A percentile compares a stretch with the other conserved stretches of the same genome.
These are phyloP conservation scores for Toxonevra muliebris DNA, from an alignment of 2,888 invertebrate genomes.

Conservation along the genomic window DNA sequence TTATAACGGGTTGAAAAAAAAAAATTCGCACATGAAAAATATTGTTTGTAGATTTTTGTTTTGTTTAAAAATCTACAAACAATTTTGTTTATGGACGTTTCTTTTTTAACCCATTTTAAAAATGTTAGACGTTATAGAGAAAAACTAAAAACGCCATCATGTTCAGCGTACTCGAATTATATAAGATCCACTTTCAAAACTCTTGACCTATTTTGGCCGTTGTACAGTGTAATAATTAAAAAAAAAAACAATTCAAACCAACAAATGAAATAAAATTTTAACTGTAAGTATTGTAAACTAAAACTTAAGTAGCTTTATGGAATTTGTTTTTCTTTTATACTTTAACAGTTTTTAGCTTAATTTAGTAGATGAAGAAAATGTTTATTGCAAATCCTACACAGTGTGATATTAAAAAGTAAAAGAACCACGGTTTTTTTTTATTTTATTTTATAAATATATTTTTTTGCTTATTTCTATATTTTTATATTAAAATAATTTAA, in stretches of 20 bases:
- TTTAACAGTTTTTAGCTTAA: constrained; percentile 4
- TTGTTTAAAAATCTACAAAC: too few relatives aligned
- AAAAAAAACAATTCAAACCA: not conserved
- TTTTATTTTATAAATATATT: not conserved
- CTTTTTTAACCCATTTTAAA: too few relatives aligned
- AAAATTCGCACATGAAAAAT: too few relatives aligned
- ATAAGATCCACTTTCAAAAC: too few relatives aligned
- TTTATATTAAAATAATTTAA: not conserved
- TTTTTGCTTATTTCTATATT: not conserved
- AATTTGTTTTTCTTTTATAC: constrained; percentile 24
- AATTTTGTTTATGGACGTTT: too few relatives aligned
- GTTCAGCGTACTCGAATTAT: too few relatives aligned
- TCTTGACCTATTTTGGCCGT: too few relatives aligned
- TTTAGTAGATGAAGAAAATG: constrained; percentile 15
- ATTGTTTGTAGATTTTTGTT: too few relatives aligned
- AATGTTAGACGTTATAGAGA: too few relatives aligned
- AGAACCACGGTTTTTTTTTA: constrained; percentile 21
- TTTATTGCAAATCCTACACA: constrained; percentile 58
- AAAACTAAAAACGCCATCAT: too few relatives aligned
- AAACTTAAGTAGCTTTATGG: constrained; percentile 15
- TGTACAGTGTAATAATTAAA: too few relatives aligned
- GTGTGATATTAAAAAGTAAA: constrained; percentile 62
- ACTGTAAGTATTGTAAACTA: constrained; percentile 8
- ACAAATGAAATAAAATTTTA: not conserved
- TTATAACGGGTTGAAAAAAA: too few relatives aligned